These are phyloP conservation scores for Caranx ignobilis DNA, from an alignment of 2,113 vertebrate species.

Conservation along the genomic window DNA sequence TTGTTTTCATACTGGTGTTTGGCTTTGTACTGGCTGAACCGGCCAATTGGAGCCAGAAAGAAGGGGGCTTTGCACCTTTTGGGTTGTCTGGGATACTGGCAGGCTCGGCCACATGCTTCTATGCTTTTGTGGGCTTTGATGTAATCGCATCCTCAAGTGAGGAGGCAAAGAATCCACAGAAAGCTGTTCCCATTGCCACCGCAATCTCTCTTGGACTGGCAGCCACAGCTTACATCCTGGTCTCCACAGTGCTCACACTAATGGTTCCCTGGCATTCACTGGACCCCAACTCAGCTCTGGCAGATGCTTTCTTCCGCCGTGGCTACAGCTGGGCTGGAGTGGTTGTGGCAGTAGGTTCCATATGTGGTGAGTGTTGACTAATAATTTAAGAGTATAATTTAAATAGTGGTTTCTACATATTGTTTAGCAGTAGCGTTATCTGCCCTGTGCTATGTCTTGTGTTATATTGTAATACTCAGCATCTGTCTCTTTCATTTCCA, in stretches of 20 bases:
- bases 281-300: slow-evolving; percentile 92
- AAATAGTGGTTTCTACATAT: not conserved
- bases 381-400: not conserved
- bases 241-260: slow-evolving; percentile 92
- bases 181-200: slow-evolving; percentile 90
- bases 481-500: slow-evolving; percentile 65
- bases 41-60: slow-evolving; percentile 89
- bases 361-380: slow-evolving; percentile 90
- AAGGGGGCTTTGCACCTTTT: slow-evolving; percentile 92
- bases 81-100: slow-evolving; percentile 94
- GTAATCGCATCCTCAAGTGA: slow-evolving; percentile 96
- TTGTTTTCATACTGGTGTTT: slow-evolving; percentile 92
- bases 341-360: slow-evolving; percentile 92
- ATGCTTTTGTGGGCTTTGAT: slow-evolving; percentile 95
- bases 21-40: slow-evolving; percentile 92
- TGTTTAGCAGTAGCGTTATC: not conserved
- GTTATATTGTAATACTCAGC: slow-evolving; percentile 30
- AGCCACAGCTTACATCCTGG: slow-evolving; percentile 90
- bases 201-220: slow-evolving; percentile 90
- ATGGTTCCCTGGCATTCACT: slow-evolving; percentile 95
- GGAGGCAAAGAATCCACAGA: slow-evolving; percentile 92
- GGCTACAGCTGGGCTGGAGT: slow-evolving; percentile 96
- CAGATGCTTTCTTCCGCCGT: slow-evolving; percentile 93
- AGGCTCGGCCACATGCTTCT: slow-evolving; percentile 96
- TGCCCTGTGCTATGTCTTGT: slow-evolving; percentile 10